Evolutionary conservation across 2,113 vertebrate species (phyloP), one percentile per base, ranked within the genome.

Genomic region (Hippopotamus amphibius): DNA sequence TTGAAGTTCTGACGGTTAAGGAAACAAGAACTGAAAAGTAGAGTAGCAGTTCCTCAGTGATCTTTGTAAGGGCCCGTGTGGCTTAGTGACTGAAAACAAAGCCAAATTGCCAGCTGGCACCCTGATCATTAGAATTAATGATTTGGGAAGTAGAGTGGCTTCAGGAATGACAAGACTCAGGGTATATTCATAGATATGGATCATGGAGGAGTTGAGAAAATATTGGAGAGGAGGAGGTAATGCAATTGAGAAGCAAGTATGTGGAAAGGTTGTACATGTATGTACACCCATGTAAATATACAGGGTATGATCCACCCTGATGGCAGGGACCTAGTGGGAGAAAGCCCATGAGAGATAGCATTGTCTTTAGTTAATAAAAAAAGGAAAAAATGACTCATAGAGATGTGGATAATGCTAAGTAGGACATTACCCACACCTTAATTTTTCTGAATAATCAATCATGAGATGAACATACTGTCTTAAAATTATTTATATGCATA

Each of bases 401-500:
- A 65, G 83, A 28, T 26, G 30, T 69, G 55, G 0, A 26, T 91
- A 15, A 71, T 10, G 84, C 43, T n/a, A 37, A 83, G 13, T 24
- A 59, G 48, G 14, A 41, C 30, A 48, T 68, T 83, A 80, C 12
- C 53, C 4, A 43, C 16, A 30, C 22, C 14, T 79, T 14, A 76
- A 69, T 81, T 46, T 65, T 89, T 88, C 57, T 87, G 22, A 79
- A 77, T 69, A 68, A 89, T 89, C 22, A 71, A 24, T 37, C 43
- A 4, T 89, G 33, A 57, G 24, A 37, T 90, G 48, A 16, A 48
- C 14, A 59, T 65, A 26, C 26, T 46, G 17, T 30, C 22, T 76
- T 87, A n/a, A 50, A 96, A 33, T 24, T 84, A 46, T 90, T 71
- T 76, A 77, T 59, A 21, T 71, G 10, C 88, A 81, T 84, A 80